Evolutionary conservation across 1,140 invertebrate genomes (phyloP).

Genomic region (Antheraea pernyi): DNA sequence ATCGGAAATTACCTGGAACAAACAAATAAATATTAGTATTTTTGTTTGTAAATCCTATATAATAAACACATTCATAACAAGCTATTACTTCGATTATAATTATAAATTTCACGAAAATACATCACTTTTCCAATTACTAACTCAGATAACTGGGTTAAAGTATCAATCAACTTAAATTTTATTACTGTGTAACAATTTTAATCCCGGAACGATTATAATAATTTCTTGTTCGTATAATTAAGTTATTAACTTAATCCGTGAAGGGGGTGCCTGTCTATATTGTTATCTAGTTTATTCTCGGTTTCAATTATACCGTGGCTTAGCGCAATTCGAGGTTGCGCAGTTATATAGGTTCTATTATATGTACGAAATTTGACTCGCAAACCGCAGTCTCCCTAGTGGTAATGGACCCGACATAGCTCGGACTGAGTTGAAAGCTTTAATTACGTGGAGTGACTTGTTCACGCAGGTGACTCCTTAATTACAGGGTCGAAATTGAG

Average conservation of each 20-base stretch:
- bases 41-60: too few relatives aligned
- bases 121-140: background rate
- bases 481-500: slow-evolving; percentile 72
- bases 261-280: slow-evolving; percentile 29
- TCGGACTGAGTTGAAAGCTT: slow-evolving; percentile 72
- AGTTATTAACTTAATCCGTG: slow-evolving; percentile 27
- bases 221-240: slow-evolving; percentile 14
- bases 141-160: background rate
- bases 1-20: too few relatives aligned
- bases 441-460: slow-evolving; percentile 71
- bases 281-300: slow-evolving; percentile 45
- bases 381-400: slow-evolving; percentile 59
- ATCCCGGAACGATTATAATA: background rate
- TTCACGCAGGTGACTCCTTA: slow-evolving; percentile 77
- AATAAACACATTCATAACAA: too few relatives aligned
- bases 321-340: slow-evolving; percentile 51
- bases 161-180: background rate
- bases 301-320: slow-evolving; percentile 66
- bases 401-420: slow-evolving; percentile 61
- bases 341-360: slow-evolving; percentile 62
- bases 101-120: background rate
- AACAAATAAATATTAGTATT: too few relatives aligned
- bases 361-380: slow-evolving; percentile 69
- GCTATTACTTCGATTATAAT: too few relatives aligned
- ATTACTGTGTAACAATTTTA: background rate